phyloP scores from a whole-genome alignment of 2,113 vertebrate genomes.

The Ictidomys tridecemlineatus region DNA sequence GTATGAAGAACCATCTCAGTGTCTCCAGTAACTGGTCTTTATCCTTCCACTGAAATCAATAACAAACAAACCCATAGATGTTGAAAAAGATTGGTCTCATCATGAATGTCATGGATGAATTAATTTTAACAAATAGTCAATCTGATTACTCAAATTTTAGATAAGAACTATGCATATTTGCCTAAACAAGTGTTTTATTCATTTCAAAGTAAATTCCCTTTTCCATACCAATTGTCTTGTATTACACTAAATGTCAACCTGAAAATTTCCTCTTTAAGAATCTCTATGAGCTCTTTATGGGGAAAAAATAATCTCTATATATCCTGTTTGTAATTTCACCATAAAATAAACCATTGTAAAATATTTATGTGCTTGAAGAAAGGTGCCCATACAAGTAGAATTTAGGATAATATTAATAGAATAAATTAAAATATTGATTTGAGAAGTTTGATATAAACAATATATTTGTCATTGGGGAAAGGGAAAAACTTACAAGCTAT shows the following conservation, averaged over 20 bases:
- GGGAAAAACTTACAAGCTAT: neutral
- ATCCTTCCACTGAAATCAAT: neutral
- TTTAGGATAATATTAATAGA: neutral
- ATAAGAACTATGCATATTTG: neutral
- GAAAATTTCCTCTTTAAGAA: neutral
- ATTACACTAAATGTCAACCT: neutral
- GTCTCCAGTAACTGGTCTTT: neutral
- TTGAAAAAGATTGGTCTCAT: neutral
- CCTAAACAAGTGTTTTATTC: neutral
- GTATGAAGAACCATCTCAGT: neutral
- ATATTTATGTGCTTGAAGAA: neutral
- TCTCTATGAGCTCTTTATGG: neutral
- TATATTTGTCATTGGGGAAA: neutral
- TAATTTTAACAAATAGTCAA: neutral
- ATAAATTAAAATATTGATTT: slow-evolving; percentile 29
- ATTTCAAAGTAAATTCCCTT: slow-evolving; percentile 34
- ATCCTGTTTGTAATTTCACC: neutral
- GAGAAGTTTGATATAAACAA: slow-evolving; percentile 23
- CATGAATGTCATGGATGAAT: neutral
- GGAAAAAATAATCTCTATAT: no score
- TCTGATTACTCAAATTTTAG: neutral
- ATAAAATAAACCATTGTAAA: neutral
- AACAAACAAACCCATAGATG: neutral
- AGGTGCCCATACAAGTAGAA: neutral
- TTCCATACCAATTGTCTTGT: neutral